Evolutionary conservation across 2,113 vertebrate species (phyloP), one percentile per base, ranked within the genome.

Genomic region (Eolophus roseicapilla): DNA sequence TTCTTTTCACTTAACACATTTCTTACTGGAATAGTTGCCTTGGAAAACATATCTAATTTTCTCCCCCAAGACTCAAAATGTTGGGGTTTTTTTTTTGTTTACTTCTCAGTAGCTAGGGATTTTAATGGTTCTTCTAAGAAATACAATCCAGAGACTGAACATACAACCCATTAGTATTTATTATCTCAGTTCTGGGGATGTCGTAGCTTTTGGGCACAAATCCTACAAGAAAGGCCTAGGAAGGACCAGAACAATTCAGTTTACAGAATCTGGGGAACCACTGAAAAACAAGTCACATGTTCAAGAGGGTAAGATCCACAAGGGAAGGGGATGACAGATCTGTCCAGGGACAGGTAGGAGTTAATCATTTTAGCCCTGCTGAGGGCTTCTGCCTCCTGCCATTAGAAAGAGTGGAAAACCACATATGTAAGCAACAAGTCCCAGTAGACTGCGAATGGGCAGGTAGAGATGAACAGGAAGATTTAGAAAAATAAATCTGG

Each of bases 261-360:
- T 63, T 15, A 31, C 25, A 23, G 49, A 60, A 83, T 25, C 16
- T n/a, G 13, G 11, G 44, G 35, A 73, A 23, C 17, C 20, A 35
- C 49, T 70, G 37, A 55, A 60, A 82, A 17, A 11, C 0, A 2
- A 73, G 71, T 41, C 12, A 17, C 43, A 23, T 0, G 0, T 9
- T 55, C n/a, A 43, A 46, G 44, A 60, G 14, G 10, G 21, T 8
- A 33, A 60, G 44, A 76, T n/a, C 15, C 46, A 46, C 27, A 15
- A 3, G 44, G 69, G 55, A 57, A 70, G 6, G 3, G 3, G 13
- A 10, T 3, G 67, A 62, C 15, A 52, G 76, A 67, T 37, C 17
- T 62, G 41, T 41, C 27, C n/a, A n/a, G 44, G 24, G 16, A n/a
- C 44, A 37, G 20, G 50, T 4, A 53, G 43, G 24, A 78, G 31